Evolutionary conservation across 92 coral and sea anemone species (phyloP), one percentile per base, ranked within the genome.

Genomic region (Pocillopora grandis): DNA sequence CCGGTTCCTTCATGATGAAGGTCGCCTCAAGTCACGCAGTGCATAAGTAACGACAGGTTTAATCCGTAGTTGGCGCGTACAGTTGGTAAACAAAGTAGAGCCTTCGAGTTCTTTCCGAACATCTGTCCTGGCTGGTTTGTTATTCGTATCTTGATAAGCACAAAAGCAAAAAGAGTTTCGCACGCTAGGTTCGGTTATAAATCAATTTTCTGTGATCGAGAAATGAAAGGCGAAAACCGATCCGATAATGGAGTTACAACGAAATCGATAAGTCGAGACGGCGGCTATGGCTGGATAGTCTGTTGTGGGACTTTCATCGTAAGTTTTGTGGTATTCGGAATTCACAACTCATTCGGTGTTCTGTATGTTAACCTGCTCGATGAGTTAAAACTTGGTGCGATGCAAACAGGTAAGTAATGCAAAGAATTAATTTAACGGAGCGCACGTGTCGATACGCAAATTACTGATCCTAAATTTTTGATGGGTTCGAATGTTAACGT

Each of bases 291-390:
- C 0, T 96, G 99, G 99, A 20, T 90, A 18, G 94, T 96, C 18
- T 96, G 99, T 67, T 77, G 85, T 52, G 99, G 96, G 17, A 93
- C 98, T 8, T 96, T 96, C 84, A 84, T 94, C 55, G 94, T 93
- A n/a, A 96, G 94, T 76, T 96, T 96, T 84, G 92, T 96, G 71
- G 98, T 96, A 6, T 96, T 96, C 82, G 99, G 99, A 18, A 94
- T 93, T 16, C 98, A 96, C 66, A 96, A 96, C 72, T 94, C 98
- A 3, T 96, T 96, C 82, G 99, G 99, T 12, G 98, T 96, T 62
- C 88, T 96, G 21, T 96, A 96, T 76, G 98, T 91, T 13, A 94
- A 91, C 60, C 87, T 96, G 1, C 88, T 96, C 18, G 90, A 92
- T 69, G 95, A 90, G 74, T 75, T 94, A 5, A 63, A 88, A 19